Base-by-base conservation (phyloP, 2,888 invertebrate genomes). In the Macrosiphum euphorbiae region DNA sequence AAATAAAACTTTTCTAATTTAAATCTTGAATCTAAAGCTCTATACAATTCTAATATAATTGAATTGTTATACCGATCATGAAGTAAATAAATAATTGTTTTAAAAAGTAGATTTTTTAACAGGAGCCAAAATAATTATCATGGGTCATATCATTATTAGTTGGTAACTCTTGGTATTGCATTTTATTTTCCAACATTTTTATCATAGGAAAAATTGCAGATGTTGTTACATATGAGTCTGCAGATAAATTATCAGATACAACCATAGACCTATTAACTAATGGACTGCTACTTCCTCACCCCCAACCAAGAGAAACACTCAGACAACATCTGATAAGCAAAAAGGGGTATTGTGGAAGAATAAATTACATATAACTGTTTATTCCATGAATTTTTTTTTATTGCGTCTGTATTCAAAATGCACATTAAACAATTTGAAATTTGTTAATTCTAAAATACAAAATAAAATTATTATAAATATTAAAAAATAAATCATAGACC, bases 181-280 rank as follows among this genome's bases (percentile, higher is more conserved):
- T 50, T 87, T 87, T 50, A 87, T 50, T n/a, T 87, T 87, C 50
- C 16, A 87, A 87, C 35, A 87, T 87, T 35, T 52, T 87, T 20
- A 87, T 24, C 0, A 87, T 52, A 87, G n/a, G 50, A 87, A 87
- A 5, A 87, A 87, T 87, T 35, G 52, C 87, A 87, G 87, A 87
- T 87, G 87, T 52, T 35, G 87, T 87, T 87, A 87, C 87, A 87
- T 87, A 87, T 11, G 87, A 52, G 52, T 87, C 87, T 20, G 16
- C 50, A 52, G 50, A 87, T 87, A 87, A n/a, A 87, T 87, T 52
- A 52, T 87, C n/a, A 87, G n/a, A 87, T 35, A 87, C n/a, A n/a
- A n/a, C n/a, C n/a, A n/a, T n/a, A n/a, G n/a, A 52, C 13, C 13
- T 52, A 52, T 52, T 52, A 52, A 52, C 52, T 52, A 52, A 52